Evolutionary conservation across 2,113 vertebrate species (phyloP).

Genomic region (Oenanthe oenanthe): DNA sequence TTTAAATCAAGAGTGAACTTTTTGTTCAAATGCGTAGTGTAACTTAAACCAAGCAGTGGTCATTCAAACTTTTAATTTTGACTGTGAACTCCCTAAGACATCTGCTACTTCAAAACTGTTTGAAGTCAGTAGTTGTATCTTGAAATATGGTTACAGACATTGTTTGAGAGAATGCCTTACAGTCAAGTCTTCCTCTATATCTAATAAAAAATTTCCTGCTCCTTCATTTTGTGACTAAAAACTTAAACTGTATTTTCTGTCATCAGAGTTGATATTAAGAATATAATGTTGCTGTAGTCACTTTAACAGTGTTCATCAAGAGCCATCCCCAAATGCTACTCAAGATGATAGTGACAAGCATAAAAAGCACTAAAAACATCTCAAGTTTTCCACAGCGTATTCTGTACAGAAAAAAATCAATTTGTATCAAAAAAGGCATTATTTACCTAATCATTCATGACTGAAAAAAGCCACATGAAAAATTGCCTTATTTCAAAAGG

Average conservation of each 20-base stretch:
- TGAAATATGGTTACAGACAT: background rate
- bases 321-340: background rate
- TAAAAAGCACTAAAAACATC: background rate
- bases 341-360: background rate
- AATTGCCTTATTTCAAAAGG: constrained; percentile 2
- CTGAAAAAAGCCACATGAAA: background rate
- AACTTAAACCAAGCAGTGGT: background rate
- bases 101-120: background rate
- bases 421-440: background rate
- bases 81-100: accelerated
- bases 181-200: background rate
- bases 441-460: background rate
- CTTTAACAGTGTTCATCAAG: background rate
- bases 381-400: background rate
- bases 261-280: accelerated
- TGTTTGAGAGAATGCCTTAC: background rate
- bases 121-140: background rate
- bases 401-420: background rate
- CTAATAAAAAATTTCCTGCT: background rate
- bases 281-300: background rate
- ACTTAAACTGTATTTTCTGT: background rate
- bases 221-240: background rate
- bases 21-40: background rate
- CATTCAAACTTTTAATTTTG: background rate
- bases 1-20: background rate